Conservation (phyloP, 2,113 vertebrate genomes). For the Toxostoma redivivum region DNA sequence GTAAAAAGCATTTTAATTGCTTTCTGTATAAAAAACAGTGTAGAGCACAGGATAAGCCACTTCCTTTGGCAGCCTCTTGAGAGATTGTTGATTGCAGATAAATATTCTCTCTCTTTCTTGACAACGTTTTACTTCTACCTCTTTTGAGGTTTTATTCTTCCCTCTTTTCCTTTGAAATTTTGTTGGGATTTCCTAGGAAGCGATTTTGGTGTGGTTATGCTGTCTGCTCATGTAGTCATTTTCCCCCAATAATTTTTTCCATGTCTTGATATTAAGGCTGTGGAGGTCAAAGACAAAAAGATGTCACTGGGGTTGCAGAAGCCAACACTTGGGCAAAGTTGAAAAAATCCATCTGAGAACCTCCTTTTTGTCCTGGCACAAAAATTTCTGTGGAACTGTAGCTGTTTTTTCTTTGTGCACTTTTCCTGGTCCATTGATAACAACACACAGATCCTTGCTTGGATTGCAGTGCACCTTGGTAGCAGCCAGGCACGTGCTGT, state of each 20-base stretch:
- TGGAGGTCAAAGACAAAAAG: background rate
- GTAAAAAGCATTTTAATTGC: background rate
- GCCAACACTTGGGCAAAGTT: background rate
- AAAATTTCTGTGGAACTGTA: background rate
- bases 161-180: background rate
- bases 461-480: background rate
- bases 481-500: background rate
- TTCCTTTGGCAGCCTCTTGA: background rate
- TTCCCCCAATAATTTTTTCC: background rate
- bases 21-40: background rate
- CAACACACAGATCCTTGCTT: background rate
- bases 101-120: background rate
- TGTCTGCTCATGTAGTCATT: background rate
- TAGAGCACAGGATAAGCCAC: background rate
- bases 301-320: background rate
- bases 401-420: background rate
- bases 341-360: background rate
- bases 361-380: rapidly evolving
- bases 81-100: rapidly evolving
- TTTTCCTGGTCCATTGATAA: background rate
- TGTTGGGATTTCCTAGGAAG: background rate
- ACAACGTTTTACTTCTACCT: background rate
- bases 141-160: background rate
- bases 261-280: background rate
- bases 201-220: background rate